These are phyloP conservation scores for Catocala nupta DNA, from an alignment of 2,888 invertebrate species.

Conservation along the genomic window DNA sequence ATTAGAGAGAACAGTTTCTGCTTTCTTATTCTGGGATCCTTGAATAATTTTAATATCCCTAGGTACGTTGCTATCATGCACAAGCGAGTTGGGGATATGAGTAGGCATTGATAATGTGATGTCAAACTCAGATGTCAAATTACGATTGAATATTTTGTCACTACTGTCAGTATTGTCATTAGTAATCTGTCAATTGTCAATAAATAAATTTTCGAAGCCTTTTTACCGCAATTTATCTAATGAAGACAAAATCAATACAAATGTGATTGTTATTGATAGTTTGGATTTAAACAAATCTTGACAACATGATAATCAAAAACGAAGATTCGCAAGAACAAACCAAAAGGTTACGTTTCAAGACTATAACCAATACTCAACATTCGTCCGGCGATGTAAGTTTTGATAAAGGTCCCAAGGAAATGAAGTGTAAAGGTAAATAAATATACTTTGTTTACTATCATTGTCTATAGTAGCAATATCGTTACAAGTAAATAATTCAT, in stretches of 20 bases:
- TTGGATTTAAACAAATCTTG: constrained; percentile 19
- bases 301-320: constrained; percentile 71
- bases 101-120: no score
- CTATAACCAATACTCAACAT: constrained; percentile 71
- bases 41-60: no score
- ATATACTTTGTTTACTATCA: background rate
- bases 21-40: no score
- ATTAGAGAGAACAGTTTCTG: no score
- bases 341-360: constrained; percentile 81
- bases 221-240: constrained; percentile 26
- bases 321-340: constrained; percentile 78
- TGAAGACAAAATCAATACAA: constrained; percentile 38
- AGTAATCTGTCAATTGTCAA: constrained; percentile 37
- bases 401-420: constrained; percentile 72
- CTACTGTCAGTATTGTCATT: constrained; percentile 24
- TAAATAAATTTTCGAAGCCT: constrained; percentile 33
- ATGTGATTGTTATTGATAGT: constrained; percentile 43
- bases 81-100: no score
- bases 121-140: constrained; percentile 6
- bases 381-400: constrained; percentile 67
- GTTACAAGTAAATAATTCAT: background rate
- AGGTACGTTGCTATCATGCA: no score
- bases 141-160: background rate
- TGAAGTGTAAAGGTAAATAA: constrained; percentile 70
- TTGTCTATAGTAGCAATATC: background rate